Evolutionary conservation across 2,113 vertebrate genomes (phyloP).

Genomic region (Peromyscus californicus): DNA sequence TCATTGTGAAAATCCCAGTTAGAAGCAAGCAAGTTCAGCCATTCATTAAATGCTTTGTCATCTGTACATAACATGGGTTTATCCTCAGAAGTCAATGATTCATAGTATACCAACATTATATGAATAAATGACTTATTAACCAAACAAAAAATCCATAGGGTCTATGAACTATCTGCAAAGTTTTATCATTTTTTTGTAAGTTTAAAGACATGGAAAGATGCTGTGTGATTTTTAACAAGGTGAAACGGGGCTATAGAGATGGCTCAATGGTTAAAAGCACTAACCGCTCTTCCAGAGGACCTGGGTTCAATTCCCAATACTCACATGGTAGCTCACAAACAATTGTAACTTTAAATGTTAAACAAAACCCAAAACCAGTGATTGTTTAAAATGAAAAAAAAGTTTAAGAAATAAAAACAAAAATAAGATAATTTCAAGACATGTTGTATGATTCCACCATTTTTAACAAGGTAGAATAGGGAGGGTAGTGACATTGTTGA

Average conservation of each 20-base stretch:
- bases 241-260: not conserved
- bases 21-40: constrained; percentile 2
- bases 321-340: not conserved
- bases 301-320: not conserved
- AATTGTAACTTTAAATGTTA: not conserved
- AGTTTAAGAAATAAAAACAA: not conserved
- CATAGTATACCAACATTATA: not conserved
- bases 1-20: constrained; percentile 12
- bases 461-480: not conserved
- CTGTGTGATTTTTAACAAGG: not conserved
- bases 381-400: not conserved
- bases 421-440: not conserved
- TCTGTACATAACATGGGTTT: not conserved
- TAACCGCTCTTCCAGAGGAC: not conserved
- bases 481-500: not conserved
- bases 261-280: not conserved
- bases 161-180: constrained; percentile 8
- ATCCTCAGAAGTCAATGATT: not conserved
- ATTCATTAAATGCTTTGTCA: not conserved
- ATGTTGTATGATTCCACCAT: not conserved
- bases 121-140: not conserved
- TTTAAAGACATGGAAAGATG: not conserved
- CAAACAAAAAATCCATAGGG: not conserved
- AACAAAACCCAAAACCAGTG: not conserved
- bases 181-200: constrained; percentile 3